phyloP scores from a whole-genome alignment of 2,888 invertebrate genomes.

The Drosophila cognata region DNA sequence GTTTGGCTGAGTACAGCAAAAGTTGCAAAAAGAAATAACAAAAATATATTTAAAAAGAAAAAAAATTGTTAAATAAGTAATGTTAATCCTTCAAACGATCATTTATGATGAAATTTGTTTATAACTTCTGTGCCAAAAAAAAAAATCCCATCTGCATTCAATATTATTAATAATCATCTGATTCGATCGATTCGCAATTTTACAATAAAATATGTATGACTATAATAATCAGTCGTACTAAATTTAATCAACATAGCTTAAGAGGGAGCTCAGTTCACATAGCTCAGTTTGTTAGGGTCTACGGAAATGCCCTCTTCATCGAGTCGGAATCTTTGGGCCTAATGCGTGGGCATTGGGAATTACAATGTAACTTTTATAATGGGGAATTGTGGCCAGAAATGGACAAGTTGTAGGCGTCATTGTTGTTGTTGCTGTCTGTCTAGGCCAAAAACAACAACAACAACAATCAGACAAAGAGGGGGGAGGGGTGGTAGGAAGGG shows the following conservation, averaged over 20 bases:
- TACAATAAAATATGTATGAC: no score
- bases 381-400: constrained; percentile 76
- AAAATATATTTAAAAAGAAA: background rate
- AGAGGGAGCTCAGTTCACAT: background rate
- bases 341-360: constrained; percentile 33
- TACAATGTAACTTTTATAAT: constrained; percentile 74
- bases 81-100: background rate
- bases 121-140: background rate
- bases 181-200: background rate
- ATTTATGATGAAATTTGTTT: background rate
- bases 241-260: background rate
- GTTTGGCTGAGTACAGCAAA: background rate
- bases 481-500: background rate
- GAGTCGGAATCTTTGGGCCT: background rate
- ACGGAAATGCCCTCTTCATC: background rate
- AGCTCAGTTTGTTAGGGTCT: background rate
- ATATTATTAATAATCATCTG: background rate
- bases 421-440: constrained; percentile 37
- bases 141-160: background rate
- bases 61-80: background rate
- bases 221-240: background rate
- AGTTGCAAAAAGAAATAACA: background rate
- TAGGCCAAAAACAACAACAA: background rate
- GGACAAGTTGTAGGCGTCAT: constrained; percentile 65
- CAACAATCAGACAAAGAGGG: background rate